Evolutionary conservation across 2,888 invertebrate species (phyloP).

Genomic region (Epirrita christyi): DNA sequence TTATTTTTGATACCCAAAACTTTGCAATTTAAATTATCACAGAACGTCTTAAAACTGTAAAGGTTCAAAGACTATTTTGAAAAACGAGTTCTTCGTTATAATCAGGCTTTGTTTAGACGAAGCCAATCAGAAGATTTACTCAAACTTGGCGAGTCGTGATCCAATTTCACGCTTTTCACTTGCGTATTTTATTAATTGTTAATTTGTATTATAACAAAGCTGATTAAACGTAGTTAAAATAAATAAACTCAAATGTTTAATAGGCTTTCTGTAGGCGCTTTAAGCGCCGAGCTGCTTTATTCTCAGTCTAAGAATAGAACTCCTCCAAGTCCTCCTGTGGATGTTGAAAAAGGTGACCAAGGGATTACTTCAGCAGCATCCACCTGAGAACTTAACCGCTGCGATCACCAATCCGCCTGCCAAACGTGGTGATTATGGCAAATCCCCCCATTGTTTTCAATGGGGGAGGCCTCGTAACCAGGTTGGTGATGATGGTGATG

Average conservation of each 20-base stretch:
- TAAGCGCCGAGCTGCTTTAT: no score
- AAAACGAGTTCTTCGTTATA: conserved; percentile 10
- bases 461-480: no score
- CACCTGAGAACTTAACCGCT: no score
- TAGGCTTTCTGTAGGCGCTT: no score
- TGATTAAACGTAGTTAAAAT: conserved; percentile 14
- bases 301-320: no score
- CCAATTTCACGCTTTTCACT: conserved; percentile 61
- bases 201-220: conserved; percentile 56
- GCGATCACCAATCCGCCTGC: no score
- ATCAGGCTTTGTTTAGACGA: conserved; percentile 44
- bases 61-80: conserved; percentile 32
- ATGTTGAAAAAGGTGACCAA: no score
- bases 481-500: no score
- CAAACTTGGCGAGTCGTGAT: conserved; percentile 54
- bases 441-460: no score
- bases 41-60: conserved; percentile 17
- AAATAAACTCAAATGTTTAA: conserved; percentile 14
- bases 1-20: background rate
- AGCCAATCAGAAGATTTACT: conserved; percentile 56
- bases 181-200: conserved; percentile 60
- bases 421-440: no score
- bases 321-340: no score
- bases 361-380: no score
- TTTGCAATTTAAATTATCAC: conserved; percentile 8